phyloP scores from a whole-genome alignment of 2,888 invertebrate species.

The Drosophila kambysellisi region DNA sequence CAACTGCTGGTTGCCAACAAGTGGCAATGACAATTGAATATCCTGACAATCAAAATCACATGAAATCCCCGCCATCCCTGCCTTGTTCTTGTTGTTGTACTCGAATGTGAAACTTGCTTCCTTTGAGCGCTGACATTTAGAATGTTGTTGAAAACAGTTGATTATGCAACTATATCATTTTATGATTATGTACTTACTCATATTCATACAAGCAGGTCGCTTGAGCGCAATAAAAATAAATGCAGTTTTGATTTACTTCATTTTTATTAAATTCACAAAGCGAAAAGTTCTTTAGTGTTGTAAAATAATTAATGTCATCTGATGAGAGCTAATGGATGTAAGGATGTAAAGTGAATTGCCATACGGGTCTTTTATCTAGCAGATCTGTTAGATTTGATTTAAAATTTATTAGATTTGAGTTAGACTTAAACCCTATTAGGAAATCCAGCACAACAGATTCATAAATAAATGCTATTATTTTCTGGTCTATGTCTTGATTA shows the following conservation, averaged over 20 bases:
- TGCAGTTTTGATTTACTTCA: constrained; percentile 3
- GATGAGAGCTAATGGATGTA: not conserved
- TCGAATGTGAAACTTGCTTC: constrained; percentile 5
- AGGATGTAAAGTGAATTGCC: not conserved
- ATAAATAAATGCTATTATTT: not conserved
- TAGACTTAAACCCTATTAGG: no score
- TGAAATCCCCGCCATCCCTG: constrained; percentile 57
- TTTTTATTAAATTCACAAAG: not conserved
- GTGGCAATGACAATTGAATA: constrained; percentile 81
- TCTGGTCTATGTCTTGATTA: not conserved
- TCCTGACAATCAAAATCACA: constrained; percentile 79
- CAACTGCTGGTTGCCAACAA: constrained; percentile 64
- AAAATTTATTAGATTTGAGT: no score
- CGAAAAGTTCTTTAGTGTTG: not conserved
- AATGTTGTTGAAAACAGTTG: constrained; percentile 41
- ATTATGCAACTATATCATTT: constrained; percentile 36
- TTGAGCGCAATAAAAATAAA: constrained; percentile 8
- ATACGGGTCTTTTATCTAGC: not conserved
- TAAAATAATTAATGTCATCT: not conserved
- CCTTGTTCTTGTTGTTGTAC: not conserved
- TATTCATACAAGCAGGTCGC: no score
- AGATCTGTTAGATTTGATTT: not conserved
- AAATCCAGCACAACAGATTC: not conserved
- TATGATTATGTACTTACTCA: constrained; percentile 16
- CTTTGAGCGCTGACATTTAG: not conserved